Percentiles rank a stretch among this genome's conserved stretches.
Evolutionary conservation across 2,113 vertebrate species (phyloP).

Genomic region (Hyaena hyaena): DNA sequence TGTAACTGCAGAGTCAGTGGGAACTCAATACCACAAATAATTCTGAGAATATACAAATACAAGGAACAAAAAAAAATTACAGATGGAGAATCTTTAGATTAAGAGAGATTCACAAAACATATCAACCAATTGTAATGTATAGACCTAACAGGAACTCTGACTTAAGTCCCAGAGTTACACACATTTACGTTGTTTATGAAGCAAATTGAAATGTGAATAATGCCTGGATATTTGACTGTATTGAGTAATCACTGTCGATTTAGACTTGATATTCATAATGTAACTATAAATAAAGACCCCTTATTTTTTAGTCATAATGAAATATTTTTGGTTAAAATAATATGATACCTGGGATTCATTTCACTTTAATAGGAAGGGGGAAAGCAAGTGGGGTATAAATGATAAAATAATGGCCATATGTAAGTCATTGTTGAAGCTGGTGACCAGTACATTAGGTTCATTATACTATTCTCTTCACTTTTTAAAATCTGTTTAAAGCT

Average conservation of each 20-base stretch:
- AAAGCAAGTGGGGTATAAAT: neutral
- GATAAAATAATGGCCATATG: neutral
- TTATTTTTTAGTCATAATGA: neutral
- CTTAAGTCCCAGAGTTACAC: neutral
- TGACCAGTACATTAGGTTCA: neutral
- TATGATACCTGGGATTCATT: neutral
- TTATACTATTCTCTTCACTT: neutral
- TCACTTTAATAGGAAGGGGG: neutral
- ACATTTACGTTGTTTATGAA: neutral
- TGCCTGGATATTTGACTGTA: neutral
- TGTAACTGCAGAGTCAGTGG: neutral
- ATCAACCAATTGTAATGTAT: neutral
- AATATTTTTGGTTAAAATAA: neutral
- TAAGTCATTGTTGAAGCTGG: neutral
- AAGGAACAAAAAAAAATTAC: neutral
- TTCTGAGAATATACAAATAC: neutral
- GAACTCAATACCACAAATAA: neutral
- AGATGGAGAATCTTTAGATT: no score
- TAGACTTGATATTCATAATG: neutral
- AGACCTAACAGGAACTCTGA: neutral
- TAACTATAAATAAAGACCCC: neutral
- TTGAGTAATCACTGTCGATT: neutral
- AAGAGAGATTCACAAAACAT: neutral
- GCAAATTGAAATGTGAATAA: neutral
- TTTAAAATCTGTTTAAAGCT: neutral